A percentile compares a stretch with the other conserved stretches of the same genome.
Evolutionary conservation across 1,140 invertebrate genomes (phyloP).

Genomic region (Drosophila mauritiana): DNA sequence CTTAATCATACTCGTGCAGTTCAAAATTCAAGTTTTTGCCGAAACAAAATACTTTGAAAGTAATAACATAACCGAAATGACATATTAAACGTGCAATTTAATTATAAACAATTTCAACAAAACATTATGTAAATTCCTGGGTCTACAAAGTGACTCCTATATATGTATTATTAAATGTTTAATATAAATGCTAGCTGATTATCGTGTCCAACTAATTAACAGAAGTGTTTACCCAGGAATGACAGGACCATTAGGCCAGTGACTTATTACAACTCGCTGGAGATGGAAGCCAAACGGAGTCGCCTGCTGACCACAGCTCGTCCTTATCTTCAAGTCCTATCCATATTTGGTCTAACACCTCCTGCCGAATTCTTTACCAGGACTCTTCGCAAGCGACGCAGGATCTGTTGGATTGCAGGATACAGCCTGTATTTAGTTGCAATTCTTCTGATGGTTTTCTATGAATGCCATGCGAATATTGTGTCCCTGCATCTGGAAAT

Average conservation of each 20-base stretch:
- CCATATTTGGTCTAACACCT: slow-evolving; percentile 6
- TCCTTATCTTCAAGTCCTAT: slow-evolving; percentile 16
- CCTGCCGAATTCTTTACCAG: slow-evolving; percentile 9
- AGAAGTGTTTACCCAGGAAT: background rate
- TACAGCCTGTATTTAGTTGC: background rate
- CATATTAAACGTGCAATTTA: no score
- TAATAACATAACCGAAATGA: no score
- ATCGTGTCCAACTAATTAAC: slow-evolving; percentile 6
- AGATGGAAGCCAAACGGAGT: slow-evolving; percentile 21
- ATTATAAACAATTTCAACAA: no score
- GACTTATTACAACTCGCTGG: no score
- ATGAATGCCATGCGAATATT: slow-evolving; percentile 14
- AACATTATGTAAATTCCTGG: no score
- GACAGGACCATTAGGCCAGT: background rate
- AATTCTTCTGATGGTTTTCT: slow-evolving; percentile 2
- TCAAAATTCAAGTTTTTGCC: no score
- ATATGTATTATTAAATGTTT: no score
- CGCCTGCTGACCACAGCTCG: slow-evolving; percentile 9
- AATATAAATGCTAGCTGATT: no score
- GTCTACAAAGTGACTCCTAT: no score
- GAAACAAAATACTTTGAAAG: no score
- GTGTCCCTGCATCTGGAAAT: background rate
- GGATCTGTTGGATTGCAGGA: background rate
- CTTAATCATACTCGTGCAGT: no score
- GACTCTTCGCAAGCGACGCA: background rate